Percentiles rank a stretch among this genome's conserved stretches.
Evolutionary conservation across 2,888 invertebrate genomes (phyloP).

Genomic region (Pristionchus japonicus): DNA sequence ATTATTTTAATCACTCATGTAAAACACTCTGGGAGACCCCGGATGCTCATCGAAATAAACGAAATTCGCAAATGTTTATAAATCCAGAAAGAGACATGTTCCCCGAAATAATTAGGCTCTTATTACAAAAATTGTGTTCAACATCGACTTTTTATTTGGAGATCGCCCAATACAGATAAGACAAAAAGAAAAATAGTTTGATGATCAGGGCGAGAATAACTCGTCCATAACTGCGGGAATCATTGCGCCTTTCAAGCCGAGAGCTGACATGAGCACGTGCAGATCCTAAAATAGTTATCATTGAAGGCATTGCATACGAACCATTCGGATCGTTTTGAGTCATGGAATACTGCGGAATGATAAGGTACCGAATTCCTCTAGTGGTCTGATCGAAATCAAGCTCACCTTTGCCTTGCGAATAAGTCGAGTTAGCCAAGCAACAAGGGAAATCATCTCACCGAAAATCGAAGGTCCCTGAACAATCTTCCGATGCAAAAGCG

Average conservation of each 20-base stretch:
- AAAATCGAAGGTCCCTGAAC: background rate
- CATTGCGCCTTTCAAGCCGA: background rate
- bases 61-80: background rate
- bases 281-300: background rate
- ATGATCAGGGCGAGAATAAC: background rate
- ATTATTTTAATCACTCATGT: background rate
- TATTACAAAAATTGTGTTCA: too few species aligned
- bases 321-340: too few species aligned
- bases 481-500: too few species aligned
- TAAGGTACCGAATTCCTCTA: too few species aligned
- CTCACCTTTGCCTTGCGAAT: background rate
- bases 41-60: background rate
- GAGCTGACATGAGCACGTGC: background rate
- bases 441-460: background rate
- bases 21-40: background rate
- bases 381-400: background rate
- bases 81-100: too few species aligned
- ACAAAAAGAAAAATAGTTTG: too few species aligned
- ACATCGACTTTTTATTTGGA: too few species aligned
- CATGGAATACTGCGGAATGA: too few species aligned
- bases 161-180: too few species aligned
- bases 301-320: too few species aligned
- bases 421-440: background rate
- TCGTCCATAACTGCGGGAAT: background rate
- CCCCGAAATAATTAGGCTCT: too few species aligned